Conservation (phyloP, 35 echinoderm and acorn worm genomes). For the Lytechinus pictus region DNA sequence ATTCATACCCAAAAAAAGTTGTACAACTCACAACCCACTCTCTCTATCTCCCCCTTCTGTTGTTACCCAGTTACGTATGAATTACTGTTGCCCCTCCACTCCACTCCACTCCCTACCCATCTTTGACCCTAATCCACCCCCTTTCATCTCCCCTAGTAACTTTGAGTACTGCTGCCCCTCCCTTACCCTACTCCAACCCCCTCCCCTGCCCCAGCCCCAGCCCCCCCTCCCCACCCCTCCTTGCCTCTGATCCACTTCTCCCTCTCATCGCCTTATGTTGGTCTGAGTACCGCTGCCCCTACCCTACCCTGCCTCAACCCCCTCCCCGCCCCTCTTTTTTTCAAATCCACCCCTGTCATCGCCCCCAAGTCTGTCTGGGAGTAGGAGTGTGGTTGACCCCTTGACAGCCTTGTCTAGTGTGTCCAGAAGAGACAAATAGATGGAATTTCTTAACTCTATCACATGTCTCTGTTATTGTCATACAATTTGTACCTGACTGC, state of each 20-base stretch:
- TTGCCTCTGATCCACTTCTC: too few species aligned
- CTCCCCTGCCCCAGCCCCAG: neutral
- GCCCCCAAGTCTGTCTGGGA: slow-evolving; percentile 16
- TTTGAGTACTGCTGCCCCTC: neutral
- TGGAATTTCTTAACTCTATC: slow-evolving; percentile 21
- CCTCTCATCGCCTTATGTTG: neutral
- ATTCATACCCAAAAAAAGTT: too few species aligned
- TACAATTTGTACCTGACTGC: slow-evolving; percentile 34
- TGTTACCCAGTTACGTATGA: neutral
- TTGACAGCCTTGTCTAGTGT: slow-evolving; percentile 25
- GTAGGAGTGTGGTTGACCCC: slow-evolving; percentile 34
- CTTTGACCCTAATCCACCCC: too few species aligned
- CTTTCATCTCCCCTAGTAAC: neutral
- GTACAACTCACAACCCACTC: too few species aligned
- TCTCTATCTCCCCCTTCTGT: neutral
- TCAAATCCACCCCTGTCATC: neutral
- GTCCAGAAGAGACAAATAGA: slow-evolving; percentile 25
- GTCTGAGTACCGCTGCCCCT: neutral
- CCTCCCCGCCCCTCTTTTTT: neutral
- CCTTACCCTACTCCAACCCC: neutral
- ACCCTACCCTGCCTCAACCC: too few species aligned
- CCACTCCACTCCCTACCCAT: too few species aligned
- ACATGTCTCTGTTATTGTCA: slow-evolving; percentile 31
- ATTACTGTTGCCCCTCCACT: too few species aligned
- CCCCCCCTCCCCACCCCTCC: neutral